Percentiles rank a stretch among this genome's conserved stretches.
phyloP scores from a whole-genome alignment of 2,888 invertebrate species.

The Nephrotoma guestfalica region DNA sequence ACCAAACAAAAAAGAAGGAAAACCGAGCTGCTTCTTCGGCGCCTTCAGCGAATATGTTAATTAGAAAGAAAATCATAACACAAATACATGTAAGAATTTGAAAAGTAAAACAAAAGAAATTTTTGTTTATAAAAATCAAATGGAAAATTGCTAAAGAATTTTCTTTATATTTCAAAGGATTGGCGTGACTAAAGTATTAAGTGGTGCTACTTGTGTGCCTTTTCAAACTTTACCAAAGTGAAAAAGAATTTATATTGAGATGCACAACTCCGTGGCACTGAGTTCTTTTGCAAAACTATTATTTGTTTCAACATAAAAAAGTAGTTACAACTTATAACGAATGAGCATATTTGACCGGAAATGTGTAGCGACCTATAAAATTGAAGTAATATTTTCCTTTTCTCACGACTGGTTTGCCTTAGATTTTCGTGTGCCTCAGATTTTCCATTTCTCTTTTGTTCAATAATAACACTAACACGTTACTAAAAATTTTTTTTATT shows the following conservation, averaged over 20 bases:
- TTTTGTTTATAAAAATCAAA: not conserved
- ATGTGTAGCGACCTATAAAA: conserved; percentile 34
- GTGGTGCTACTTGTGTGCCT: not conserved
- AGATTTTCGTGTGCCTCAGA: not conserved
- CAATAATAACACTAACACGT: not conserved
- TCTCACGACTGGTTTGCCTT: not conserved
- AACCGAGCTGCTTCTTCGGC: not conserved
- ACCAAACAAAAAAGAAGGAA: not conserved
- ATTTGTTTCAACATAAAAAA: not conserved
- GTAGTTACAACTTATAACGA: too few species aligned
- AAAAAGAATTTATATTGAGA: too few species aligned
- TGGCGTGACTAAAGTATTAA: not conserved
- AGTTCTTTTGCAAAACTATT: too few species aligned
- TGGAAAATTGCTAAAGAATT: not conserved
- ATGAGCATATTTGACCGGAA: conserved; percentile 32
- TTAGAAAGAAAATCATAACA: not conserved
- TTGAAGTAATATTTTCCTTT: not conserved
- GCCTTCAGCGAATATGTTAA: not conserved
- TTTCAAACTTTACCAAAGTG: not conserved
- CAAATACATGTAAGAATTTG: not conserved
- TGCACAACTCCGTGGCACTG: not conserved
- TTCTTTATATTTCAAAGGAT: not conserved
- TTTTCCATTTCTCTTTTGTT: not conserved
- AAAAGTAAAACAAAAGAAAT: not conserved
- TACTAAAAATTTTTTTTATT: not conserved